Conservation (phyloP, 2,888 invertebrate species). For the Sisyra terminalis region DNA sequence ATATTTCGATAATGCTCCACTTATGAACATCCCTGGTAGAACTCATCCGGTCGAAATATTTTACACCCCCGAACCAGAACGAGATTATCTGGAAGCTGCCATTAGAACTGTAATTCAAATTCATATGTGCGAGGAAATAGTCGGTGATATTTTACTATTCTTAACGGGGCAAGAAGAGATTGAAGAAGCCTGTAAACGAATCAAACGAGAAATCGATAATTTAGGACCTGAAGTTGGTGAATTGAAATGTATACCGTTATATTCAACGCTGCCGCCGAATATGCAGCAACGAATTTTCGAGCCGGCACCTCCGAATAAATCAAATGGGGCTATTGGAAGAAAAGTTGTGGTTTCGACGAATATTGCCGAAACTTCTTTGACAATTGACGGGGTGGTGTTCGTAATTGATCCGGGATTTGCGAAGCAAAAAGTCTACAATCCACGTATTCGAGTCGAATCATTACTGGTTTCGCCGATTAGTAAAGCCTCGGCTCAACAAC, state of each 20-base stretch:
- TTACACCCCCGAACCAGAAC: slow-evolving; percentile 96
- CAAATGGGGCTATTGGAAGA: slow-evolving; percentile 54
- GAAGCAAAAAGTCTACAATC: slow-evolving; percentile 81
- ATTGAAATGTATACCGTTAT: slow-evolving; percentile 93
- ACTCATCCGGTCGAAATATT: slow-evolving; percentile 96
- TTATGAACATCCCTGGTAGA: slow-evolving; percentile 96
- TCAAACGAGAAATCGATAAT: slow-evolving; percentile 90
- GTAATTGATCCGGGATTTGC: slow-evolving; percentile 99
- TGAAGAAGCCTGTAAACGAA: slow-evolving; percentile 96
- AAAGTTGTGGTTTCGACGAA: slow-evolving; percentile 96
- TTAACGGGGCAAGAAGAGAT: slow-evolving; percentile 88
- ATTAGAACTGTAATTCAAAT: slow-evolving; percentile 91
- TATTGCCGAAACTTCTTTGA: slow-evolving; percentile 97
- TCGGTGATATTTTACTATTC: slow-evolving; percentile 86
- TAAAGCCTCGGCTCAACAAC: slow-evolving; percentile 96
- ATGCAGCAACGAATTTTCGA: slow-evolving; percentile 96
- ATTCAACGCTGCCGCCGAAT: slow-evolving; percentile 95
- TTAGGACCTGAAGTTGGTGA: slow-evolving; percentile 94
- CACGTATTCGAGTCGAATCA: slow-evolving; percentile 77
- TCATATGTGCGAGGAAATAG: slow-evolving; percentile 86
- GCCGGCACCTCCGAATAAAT: slow-evolving; percentile 67
- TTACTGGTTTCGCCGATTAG: slow-evolving; percentile 95
- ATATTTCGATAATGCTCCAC: slow-evolving; percentile 95
- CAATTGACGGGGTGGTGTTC: slow-evolving; percentile 98
- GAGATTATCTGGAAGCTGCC: slow-evolving; percentile 96